These are phyloP conservation scores for Drosophila antonietae DNA, from an alignment of 2,888 invertebrate genomes.

Conservation along the genomic window DNA sequence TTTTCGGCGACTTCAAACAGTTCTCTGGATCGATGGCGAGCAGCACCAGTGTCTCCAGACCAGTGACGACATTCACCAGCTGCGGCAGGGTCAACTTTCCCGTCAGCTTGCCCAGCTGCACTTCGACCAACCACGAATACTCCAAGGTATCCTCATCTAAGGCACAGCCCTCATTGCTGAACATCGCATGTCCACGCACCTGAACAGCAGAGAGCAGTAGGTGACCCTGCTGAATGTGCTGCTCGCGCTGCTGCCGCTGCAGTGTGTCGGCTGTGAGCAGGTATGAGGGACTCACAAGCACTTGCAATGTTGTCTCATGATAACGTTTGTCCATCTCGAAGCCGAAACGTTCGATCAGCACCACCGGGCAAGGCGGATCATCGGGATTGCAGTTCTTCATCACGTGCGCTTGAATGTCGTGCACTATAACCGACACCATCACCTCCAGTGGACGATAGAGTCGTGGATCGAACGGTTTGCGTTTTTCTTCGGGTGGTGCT, in stretches of 20 bases:
- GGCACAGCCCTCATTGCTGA: slow-evolving; percentile 95
- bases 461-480: slow-evolving; percentile 92
- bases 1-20: slow-evolving; percentile 92
- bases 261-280: slow-evolving; percentile 91
- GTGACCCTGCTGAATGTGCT: slow-evolving; percentile 93
- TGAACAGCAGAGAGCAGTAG: slow-evolving; percentile 93
- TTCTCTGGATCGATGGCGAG: slow-evolving; percentile 96
- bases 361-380: slow-evolving; percentile 96
- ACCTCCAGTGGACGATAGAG: slow-evolving; percentile 96
- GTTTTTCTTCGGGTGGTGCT: slow-evolving; percentile 87
- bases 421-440: slow-evolving; percentile 95
- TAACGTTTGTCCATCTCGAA: slow-evolving; percentile 99
- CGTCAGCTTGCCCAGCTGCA: slow-evolving; percentile 96
- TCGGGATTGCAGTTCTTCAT: slow-evolving; percentile 92
- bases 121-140: slow-evolving; percentile 98
- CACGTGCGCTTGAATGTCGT: slow-evolving; percentile 97
- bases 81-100: slow-evolving; percentile 96
- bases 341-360: slow-evolving; percentile 94
- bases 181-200: slow-evolving; percentile 97
- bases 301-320: slow-evolving; percentile 95
- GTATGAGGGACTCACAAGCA: slow-evolving; percentile 94
- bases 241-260: slow-evolving; percentile 88
- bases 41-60: slow-evolving; percentile 94
- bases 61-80: slow-evolving; percentile 93
- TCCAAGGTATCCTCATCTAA: slow-evolving; percentile 97